Evolutionary conservation across 2,797 vertebrate species (phyloP), one percentile per base, ranked within the genome.

Genomic region (Hypotaenidia okinawae): DNA sequence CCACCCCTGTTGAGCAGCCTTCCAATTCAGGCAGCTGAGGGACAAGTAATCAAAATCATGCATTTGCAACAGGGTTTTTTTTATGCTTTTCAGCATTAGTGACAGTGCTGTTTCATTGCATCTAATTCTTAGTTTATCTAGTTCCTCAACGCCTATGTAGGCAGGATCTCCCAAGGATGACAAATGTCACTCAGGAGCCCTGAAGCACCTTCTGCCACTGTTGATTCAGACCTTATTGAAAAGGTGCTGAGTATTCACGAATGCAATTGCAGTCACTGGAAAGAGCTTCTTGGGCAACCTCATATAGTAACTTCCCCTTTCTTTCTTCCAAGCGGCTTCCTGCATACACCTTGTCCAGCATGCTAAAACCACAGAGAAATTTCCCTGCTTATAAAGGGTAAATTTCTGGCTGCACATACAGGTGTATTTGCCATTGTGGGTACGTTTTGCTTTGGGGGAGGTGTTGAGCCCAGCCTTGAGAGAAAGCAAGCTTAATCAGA

Each of bases 61-160:
- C 15, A 5, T 61, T 66, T 81, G 33, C 23, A 28, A 8, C 14
- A 75, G 11, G 49, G 13, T 32, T 52, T 23, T 23, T 76, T 47
- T 28, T 19, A 58, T 64, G 37, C 10, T 64, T 2, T 59, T 85
- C 19, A 30, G 16, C 21, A 1, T 30, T 81, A 18, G 4, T 22
- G n/a, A 22, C 23, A 45, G 19, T 16, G 12, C n/a, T 63, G 7
- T 45, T 75, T 33, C 23, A 63, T 7, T 30, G 35, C 18, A 28
- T 45, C 13, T 30, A n/a, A 10, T n/a, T 68, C 27, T 37, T 68
- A 22, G 32, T 28, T 55, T 45, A n/a, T 30, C 16, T 10, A 7
- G 39, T 37, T 80, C 49, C 49, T 69, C 57, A 33, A 22, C 0
- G 4, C 8, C 19, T 30, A 6, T 1, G 0, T 13, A 22, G 23